A percentile compares a stretch with the other conserved stretches of the same genome.
Conservation (phyloP, 1,140 invertebrate genomes). For the Scaptomyza montana region DNA sequence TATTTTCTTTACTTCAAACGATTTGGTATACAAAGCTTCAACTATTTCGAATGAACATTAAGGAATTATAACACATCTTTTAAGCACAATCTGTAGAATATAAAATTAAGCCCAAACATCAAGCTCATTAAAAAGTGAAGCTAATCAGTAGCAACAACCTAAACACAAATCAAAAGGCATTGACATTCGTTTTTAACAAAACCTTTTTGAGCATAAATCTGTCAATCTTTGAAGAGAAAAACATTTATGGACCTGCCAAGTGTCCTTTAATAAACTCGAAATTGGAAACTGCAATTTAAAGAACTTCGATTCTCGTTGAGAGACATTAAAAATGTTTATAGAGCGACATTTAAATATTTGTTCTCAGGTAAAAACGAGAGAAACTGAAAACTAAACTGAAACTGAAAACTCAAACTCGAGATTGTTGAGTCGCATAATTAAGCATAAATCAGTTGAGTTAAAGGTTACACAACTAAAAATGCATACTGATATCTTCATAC, state of each 20-base stretch:
- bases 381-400: neutral
- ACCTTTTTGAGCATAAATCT: conserved; percentile 32
- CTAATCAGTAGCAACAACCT: conserved; percentile 29
- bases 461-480: conserved; percentile 38
- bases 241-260: conserved; percentile 52
- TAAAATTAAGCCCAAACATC: too few species aligned
- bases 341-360: conserved; percentile 66
- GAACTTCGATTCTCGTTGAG: conserved; percentile 17
- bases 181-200: conserved; percentile 2
- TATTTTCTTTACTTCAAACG: too few species aligned
- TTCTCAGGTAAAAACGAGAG: conserved; percentile 27
- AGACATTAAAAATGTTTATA: conserved; percentile 66
- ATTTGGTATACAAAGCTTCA: too few species aligned
- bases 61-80: too few species aligned
- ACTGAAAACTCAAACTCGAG: conserved; percentile 6
- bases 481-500: conserved; percentile 76
- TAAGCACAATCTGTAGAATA: too few species aligned
- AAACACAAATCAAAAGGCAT: neutral
- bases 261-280: conserved; percentile 71
- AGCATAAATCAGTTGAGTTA: conserved; percentile 63
- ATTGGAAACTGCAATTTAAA: conserved; percentile 31
- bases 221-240: conserved; percentile 26
- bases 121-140: conserved; percentile 14
- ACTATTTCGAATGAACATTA: too few species aligned
- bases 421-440: conserved; percentile 35